Evolutionary conservation across 2,797 vertebrate genomes (phyloP), one percentile per base, ranked within the genome.

Genomic region (Centroberyx gerrardi): DNA sequence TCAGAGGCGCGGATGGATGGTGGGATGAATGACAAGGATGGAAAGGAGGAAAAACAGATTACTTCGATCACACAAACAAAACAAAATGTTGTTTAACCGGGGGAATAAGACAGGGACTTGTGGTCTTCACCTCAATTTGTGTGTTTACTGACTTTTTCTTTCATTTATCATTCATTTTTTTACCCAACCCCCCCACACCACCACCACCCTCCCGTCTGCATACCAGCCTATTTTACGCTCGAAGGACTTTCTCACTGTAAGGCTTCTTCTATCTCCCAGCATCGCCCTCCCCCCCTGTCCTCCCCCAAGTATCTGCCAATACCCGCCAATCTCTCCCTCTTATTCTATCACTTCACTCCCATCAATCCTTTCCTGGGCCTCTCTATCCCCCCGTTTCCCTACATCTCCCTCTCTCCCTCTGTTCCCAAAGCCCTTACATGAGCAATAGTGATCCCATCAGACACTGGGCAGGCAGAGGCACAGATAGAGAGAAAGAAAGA

Each of bases 391-490:
- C 55, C 17, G 53, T 72, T 87, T 86, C 83, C 76, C 72, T 61
- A 68, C 83, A 72, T 84, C 80, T 82, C 69, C 72, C 61, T 54
- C 66, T 15, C 71, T 66, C 22, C 22, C 62, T 85, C 63, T 78
- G 80, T 78, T 89, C 77, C 74, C 76, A 84, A 90, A 94, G 85
- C 85, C 86, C 81, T 87, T 76, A 93, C 91, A 91, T 62, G 86
- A 91, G 88, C 90, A 87, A 78, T 67, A 78, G 83, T 87, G 88
- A 90, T 88, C 86, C 86, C 74, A 78, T 85, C 87, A 86, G 76
- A 88, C 72, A 53, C 65, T 5, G 52, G 85, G 80, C 84, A 79
- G 63, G 68, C 70, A 62, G 80, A 79, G 77, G 79, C 78, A 88
- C 62, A 72, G 76, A 89, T 72, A 81, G 75, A 31, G 55, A 82